These are phyloP conservation scores for Argya squamiceps DNA, from an alignment of 2,797 vertebrate genomes.

Conservation along the genomic window DNA sequence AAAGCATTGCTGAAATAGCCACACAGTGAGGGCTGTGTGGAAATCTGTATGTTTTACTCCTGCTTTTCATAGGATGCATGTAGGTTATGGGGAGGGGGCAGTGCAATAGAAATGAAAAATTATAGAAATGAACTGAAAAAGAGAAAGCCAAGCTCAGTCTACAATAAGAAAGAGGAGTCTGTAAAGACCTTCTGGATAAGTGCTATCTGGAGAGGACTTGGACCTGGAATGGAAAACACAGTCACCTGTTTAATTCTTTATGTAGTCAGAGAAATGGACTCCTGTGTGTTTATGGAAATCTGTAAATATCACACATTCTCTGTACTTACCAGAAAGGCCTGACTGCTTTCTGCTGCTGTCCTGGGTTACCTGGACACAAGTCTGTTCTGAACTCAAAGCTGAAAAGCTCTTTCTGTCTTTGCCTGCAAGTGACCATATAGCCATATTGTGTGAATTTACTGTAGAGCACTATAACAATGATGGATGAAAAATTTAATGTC, in stretches of 20 bases:
- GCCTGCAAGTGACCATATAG: not conserved
- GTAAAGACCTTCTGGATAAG: not conserved
- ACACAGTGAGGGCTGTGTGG: not conserved
- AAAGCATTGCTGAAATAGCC: not conserved
- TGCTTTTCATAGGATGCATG: not conserved
- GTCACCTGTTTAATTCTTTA: not conserved
- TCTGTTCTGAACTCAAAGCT: not conserved
- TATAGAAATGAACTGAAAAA: not conserved
- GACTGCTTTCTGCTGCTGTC: not conserved
- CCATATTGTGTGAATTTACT: not conserved
- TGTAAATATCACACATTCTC: not conserved
- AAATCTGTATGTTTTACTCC: not conserved
- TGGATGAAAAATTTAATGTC: not conserved
- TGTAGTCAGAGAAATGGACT: not conserved
- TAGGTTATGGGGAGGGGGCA: not conserved
- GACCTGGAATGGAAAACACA: not conserved
- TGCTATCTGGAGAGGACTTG: not conserved
- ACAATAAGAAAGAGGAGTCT: not conserved
- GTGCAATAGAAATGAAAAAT: not conserved
- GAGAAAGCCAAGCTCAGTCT: not conserved
- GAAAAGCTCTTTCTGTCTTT: not conserved
- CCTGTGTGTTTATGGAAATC: not conserved
- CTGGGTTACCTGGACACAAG: not conserved
- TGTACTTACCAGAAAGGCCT: not conserved
- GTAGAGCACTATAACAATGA: not conserved